Evolutionary conservation across 1,140 invertebrate species (phyloP).

Genomic region (Coptotermes formosanus): DNA sequence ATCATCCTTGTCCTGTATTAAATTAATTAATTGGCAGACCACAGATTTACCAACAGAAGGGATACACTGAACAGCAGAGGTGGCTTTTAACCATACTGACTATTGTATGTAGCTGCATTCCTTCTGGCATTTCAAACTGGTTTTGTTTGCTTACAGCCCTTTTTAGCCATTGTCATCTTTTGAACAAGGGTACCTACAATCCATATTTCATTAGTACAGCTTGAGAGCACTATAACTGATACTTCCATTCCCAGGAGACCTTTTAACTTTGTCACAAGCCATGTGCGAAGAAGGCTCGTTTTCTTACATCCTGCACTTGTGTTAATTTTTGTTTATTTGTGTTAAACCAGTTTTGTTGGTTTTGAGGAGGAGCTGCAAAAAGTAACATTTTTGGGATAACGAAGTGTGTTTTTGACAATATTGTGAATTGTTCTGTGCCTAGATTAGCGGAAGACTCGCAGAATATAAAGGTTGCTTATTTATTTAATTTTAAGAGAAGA

Average conservation of each 20-base stretch:
- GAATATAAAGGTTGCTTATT: slow-evolving; percentile 24
- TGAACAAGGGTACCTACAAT: not conserved
- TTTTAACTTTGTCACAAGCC: not conserved
- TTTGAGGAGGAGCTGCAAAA: slow-evolving; percentile 26
- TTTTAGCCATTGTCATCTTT: slow-evolving; percentile 6
- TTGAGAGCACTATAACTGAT: not conserved
- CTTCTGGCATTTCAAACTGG: slow-evolving; percentile 18
- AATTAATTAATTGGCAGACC: not conserved
- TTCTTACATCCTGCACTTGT: not conserved
- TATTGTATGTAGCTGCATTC: slow-evolving; percentile 20
- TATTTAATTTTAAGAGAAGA: slow-evolving; percentile 26
- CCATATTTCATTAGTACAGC: not conserved
- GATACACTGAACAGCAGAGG: not conserved
- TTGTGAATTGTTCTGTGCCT: slow-evolving; percentile 28
- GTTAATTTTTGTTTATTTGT: not conserved
- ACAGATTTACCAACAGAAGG: slow-evolving; percentile 15
- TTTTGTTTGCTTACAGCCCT: slow-evolving; percentile 24
- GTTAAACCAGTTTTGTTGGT: not conserved
- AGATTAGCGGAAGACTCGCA: slow-evolving; percentile 24
- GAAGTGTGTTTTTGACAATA: slow-evolving; percentile 28
- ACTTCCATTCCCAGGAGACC: not conserved
- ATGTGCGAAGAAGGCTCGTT: not conserved
- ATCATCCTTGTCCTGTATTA: not conserved
- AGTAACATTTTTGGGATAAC: not conserved
- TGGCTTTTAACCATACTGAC: slow-evolving; percentile 20